Conservation (phyloP, 1,140 invertebrate species). For the Diploscapter pachys region DNA sequence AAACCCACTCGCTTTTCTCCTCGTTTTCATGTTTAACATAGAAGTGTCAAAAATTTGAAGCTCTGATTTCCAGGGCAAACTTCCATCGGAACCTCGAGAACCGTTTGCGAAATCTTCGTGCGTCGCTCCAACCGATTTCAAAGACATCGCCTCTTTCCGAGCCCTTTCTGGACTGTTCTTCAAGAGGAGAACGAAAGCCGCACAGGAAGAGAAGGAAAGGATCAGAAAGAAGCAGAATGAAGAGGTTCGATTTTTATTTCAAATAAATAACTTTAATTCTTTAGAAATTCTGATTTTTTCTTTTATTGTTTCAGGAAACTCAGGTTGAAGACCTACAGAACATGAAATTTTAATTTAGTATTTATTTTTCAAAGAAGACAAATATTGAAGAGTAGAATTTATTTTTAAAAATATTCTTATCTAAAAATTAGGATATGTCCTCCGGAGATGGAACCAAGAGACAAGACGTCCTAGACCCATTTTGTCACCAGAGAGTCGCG, state of each 20-base stretch:
- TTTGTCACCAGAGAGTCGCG: slow-evolving; percentile 80
- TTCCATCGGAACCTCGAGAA: slow-evolving; percentile 10
- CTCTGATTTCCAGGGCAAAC: slow-evolving; percentile 1
- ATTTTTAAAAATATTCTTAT: too few relatives aligned
- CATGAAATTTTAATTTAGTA: too few relatives aligned
- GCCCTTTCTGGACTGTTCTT: slow-evolving; percentile 31
- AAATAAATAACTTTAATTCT: not conserved
- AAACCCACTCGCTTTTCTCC: not conserved
- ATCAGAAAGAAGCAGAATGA: slow-evolving; percentile 25
- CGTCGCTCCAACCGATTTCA: not conserved
- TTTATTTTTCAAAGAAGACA: too few relatives aligned
- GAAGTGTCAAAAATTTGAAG: not conserved
- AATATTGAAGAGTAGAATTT: too few relatives aligned
- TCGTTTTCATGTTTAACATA: not conserved
- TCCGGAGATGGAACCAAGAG: slow-evolving; percentile 29
- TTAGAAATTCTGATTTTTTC: not conserved
- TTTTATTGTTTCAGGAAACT: too few relatives aligned
- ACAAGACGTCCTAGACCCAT: slow-evolving; percentile 76
- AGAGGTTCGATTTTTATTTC: not conserved
- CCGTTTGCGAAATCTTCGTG: not conserved
- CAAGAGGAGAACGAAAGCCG: slow-evolving; percentile 11
- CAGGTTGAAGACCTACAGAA: too few relatives aligned
- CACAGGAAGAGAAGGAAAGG: not conserved
- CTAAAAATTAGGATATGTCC: too few relatives aligned
- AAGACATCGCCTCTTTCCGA: slow-evolving; percentile 9